Base-by-base conservation (phyloP, 2,888 invertebrate species). In the Metacarcinus magister region DNA sequence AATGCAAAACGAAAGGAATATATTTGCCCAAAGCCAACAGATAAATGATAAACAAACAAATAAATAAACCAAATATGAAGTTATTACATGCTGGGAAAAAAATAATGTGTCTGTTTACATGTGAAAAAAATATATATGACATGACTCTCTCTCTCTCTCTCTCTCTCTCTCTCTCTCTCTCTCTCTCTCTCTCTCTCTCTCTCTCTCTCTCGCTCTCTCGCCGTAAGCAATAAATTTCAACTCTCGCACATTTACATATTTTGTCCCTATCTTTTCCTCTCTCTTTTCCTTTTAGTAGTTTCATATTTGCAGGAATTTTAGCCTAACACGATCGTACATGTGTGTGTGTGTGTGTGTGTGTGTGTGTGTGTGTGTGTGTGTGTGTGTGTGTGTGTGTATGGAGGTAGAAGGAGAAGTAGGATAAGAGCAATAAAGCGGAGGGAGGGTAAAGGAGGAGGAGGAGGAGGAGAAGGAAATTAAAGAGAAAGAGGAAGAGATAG, bases 341-440 rank as follows among this genome's bases (percentile, higher is more conserved):
- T 67, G 67, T 67, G 91, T 92, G 48, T 92, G 92, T 92, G 92
- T 92, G 92, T 48, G 92, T 92, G 92, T 54, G 92, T 92, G 46
- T 92, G 92, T 92, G 48, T 92, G 92, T 92, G 46, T 92, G 92
- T 92, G 92, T 48, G 92, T 91, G 91, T 91, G 91, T 91, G 91
- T 91, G 91, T 91, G 91, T 91, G 91, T 91, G 91, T 44, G 91
- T 89, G 91, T 91, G 44, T 91, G 91, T 44, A n/a, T 92, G 46
- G 92, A 28, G 28, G 48, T 48, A 92, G 92, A n/a, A 48, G 8
- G 28, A 92, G 91, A 23, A 44, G 44, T 28, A 91, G 91, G 91
- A 44, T 43, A 16, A 23, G 10, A 90, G 23, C 13, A 16, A 46
- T 3, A 3, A 46, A 19, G 43, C 2, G 23, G n/a, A 43, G 16